Base-by-base conservation (phyloP, 2,113 vertebrate genomes). In the Opisthocomus hoazin region DNA sequence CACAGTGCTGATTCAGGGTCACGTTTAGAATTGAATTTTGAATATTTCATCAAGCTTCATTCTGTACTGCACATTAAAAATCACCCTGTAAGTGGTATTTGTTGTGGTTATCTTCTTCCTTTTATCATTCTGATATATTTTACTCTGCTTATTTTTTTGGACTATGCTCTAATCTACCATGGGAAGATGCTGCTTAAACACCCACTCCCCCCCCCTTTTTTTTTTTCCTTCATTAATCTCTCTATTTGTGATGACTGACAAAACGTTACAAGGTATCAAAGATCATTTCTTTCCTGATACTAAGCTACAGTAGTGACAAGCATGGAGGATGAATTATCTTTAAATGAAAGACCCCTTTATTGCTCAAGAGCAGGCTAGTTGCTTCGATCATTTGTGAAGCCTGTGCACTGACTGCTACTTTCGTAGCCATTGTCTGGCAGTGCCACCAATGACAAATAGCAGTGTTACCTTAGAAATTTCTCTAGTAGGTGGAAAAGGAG, bases 21-120 rank as follows among this genome's bases (percentile, higher is more conserved):
- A 10, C 0, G 3, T 92, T 79, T 90, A 68, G 17, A 43, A 93
- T 60, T 91, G 54, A 87, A 90, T 56, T 68, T 71, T 88, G 79
- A 92, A 88, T 90, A 89, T 93, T 94, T 94, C n/a, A 89, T 93
- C 77, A 87, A 87, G 64, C 30, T 76, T 89, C 50, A 19, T 92
- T 90, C 69, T 92, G 16, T 69, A 26, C 51, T 68, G 34, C 50
- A 22, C n/a, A 39, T 89, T 81, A 93, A 93, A 88, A 70, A 65
- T 83, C 21, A 75, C 21, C 39, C 46, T 74, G 30, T 66, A 50
- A 56, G 39, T 74, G 43, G 24, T 77, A 56, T 74, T 94, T 86
- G 26, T 84, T 75, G 53, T 48, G 14, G 3, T 76, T 76, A 53
- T 58, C 54, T 77, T 93, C 77, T 69, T 11, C 21, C 16, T 89